These are phyloP conservation scores for Cyclophora albipunctata DNA, from an alignment of 2,888 invertebrate species.

Conservation along the genomic window DNA sequence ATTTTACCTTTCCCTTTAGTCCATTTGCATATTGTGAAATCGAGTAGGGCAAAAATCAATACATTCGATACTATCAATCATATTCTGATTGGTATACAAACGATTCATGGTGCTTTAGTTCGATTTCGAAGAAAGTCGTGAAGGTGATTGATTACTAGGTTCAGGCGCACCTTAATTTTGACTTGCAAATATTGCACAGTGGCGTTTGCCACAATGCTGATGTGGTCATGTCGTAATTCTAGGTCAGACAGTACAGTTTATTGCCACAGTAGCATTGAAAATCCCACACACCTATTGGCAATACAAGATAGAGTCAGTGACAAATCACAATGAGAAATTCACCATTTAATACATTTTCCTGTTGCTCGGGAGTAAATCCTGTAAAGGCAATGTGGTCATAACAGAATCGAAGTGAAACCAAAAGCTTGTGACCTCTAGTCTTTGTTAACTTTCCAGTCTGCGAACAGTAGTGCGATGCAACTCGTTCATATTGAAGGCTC, in stretches of 20 bases:
- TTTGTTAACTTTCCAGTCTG: conserved; percentile 29
- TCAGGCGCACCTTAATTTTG: conserved; percentile 12
- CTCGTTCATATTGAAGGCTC: conserved; percentile 25
- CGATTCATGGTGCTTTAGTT: neutral
- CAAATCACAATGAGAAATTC: no score
- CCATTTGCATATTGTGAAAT: no score
- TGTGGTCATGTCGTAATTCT: conserved; percentile 11
- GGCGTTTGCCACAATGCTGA: conserved; percentile 5
- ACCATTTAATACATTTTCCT: conserved; percentile 7
- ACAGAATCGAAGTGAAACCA: conserved; percentile 22
- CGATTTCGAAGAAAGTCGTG: conserved; percentile 20
- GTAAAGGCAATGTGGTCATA: conserved; percentile 13
- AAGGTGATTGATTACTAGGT: conserved; percentile 8
- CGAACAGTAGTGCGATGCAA: conserved; percentile 15
- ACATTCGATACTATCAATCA: conserved; percentile 7
- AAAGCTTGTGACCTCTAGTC: conserved; percentile 21
- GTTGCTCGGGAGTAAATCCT: neutral
- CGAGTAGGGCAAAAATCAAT: no score
- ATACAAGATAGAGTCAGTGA: no score
- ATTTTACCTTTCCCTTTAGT: no score
- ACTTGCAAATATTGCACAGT: conserved; percentile 10
- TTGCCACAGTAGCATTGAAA: conserved; percentile 23
- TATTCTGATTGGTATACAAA: neutral
- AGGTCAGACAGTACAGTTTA: conserved; percentile 13
- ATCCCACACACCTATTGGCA: conserved; percentile 26